Evolutionary conservation across 2,113 vertebrate genomes (phyloP).

Genomic region (Nothobranchius furzeri): DNA sequence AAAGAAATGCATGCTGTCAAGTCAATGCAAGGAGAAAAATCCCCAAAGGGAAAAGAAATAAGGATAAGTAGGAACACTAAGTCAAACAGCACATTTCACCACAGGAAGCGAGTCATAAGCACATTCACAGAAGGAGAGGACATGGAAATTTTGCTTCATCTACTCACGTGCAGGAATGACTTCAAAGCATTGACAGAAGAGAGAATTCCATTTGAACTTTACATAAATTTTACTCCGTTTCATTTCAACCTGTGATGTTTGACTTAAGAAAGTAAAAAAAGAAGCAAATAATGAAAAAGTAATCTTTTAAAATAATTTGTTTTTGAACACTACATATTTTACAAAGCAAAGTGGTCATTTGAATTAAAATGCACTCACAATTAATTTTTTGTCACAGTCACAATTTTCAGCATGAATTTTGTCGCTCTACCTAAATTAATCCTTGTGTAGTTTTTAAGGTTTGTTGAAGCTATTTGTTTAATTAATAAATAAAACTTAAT

Average conservation of each 20-base stretch:
- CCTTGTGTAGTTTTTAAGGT: no score
- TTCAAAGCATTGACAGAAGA: not conserved
- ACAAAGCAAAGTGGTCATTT: no score
- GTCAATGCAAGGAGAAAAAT: not conserved
- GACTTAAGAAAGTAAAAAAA: not conserved
- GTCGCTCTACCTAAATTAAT: no score
- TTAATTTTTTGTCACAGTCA: no score
- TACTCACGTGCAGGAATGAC: not conserved
- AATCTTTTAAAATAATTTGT: no score
- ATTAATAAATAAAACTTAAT: no score
- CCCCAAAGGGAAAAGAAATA: not conserved
- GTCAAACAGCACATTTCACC: not conserved
- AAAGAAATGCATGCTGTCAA: not conserved
- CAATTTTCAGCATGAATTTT: no score
- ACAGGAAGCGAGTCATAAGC: not conserved
- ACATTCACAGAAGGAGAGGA: not conserved
- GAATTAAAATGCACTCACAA: no score
- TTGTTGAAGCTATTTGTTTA: no score
- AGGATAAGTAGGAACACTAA: not conserved
- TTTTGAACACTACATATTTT: not conserved
- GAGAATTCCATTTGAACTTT: not conserved
- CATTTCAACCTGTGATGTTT: not conserved
- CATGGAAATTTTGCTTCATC: not conserved
- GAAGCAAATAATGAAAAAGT: not conserved
- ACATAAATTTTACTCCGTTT: not conserved